Evolutionary conservation across 2,797 vertebrate genomes (phyloP).

Genomic region (Sebastes matsubarae): DNA sequence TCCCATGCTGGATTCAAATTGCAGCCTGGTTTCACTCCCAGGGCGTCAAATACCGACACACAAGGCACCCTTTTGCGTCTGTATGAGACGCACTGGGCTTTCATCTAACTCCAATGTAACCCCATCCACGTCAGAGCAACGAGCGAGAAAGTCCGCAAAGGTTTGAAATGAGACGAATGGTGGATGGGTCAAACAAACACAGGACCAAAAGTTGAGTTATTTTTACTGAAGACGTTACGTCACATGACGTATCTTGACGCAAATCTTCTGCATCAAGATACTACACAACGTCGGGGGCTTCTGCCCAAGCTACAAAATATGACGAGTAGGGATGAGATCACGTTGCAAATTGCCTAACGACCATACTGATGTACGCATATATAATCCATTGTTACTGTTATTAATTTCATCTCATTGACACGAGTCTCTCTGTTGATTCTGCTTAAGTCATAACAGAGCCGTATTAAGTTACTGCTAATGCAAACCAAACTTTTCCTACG

Average conservation of each 20-base stretch:
- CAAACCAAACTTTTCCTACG: background rate
- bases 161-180: no score
- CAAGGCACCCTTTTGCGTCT: no score
- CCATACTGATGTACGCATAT: no score
- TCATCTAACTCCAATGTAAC: background rate
- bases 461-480: background rate
- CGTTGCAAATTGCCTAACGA: no score
- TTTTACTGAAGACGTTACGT: background rate
- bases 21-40: background rate
- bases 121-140: background rate
- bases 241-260: background rate
- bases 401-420: background rate
- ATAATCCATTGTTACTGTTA: background rate
- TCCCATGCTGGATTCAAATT: background rate
- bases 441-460: fast-evolving
- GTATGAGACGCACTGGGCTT: background rate
- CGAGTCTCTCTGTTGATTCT: background rate
- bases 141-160: background rate
- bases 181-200: background rate
- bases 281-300: background rate
- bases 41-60: no score
- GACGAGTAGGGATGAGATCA: background rate
- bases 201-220: background rate
- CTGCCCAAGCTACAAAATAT: background rate
- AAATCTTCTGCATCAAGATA: background rate